These are phyloP conservation scores for Orchesella cincta DNA, from an alignment of 1,140 invertebrate genomes.

Conservation along the genomic window DNA sequence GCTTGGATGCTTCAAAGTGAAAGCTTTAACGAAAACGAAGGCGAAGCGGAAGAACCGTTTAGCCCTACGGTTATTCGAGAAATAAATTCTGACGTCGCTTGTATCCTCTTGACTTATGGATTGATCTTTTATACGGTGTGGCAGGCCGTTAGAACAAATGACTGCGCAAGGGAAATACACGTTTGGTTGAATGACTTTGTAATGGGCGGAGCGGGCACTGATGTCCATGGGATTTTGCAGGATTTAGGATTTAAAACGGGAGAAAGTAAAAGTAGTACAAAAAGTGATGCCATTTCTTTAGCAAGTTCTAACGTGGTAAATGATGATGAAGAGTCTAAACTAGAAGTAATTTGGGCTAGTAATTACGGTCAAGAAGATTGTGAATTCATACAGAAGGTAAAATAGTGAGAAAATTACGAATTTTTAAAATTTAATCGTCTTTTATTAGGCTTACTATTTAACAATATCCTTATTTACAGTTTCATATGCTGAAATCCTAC, in stretches of 20 bases:
- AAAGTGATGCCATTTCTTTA: background rate
- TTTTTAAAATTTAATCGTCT: background rate
- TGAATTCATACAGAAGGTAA: slow-evolving; percentile 17
- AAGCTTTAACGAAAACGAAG: no score
- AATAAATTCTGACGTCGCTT: slow-evolving; percentile 14
- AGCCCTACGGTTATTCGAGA: background rate
- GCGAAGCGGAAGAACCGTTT: background rate
- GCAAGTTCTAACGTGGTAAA: background rate
- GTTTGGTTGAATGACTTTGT: slow-evolving; percentile 43
- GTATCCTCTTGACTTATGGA: background rate
- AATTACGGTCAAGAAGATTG: background rate
- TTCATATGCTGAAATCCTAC: slow-evolving; percentile 37
- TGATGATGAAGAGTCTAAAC: background rate
- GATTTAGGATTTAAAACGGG: background rate
- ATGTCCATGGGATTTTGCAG: background rate
- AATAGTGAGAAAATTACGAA: background rate
- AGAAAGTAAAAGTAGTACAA: background rate
- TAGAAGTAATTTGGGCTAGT: background rate
- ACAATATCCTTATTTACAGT: slow-evolving; percentile 11
- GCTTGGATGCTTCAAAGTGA: background rate
- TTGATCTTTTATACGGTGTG: slow-evolving; percentile 32
- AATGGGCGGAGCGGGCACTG: background rate
- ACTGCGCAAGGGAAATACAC: slow-evolving; percentile 38
- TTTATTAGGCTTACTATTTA: background rate
- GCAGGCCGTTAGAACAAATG: slow-evolving; percentile 37